phyloP scores from a whole-genome alignment of 2,888 invertebrate species.

The Trimorus sp. region DNA sequence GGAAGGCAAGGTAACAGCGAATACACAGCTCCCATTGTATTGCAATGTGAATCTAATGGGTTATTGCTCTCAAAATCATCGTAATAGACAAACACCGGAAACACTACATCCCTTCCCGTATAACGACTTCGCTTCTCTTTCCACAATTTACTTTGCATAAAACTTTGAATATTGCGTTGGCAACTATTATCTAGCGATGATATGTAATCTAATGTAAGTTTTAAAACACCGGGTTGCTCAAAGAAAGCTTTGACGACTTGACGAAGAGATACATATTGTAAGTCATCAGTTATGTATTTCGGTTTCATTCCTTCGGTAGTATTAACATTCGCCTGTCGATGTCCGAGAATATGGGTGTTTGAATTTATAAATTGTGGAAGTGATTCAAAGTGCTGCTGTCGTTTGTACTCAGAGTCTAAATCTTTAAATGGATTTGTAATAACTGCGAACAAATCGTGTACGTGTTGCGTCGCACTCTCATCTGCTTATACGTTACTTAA shows the following conservation, averaged over 20 bases:
- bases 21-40: conserved; percentile 12
- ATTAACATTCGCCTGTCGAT: conserved; percentile 1
- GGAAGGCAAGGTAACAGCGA: conserved; percentile 32
- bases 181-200: not conserved
- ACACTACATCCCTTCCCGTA: conserved; percentile 32
- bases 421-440: conserved; percentile 11
- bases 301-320: not conserved
- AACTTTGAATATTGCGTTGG: conserved; percentile 29
- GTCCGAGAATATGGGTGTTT: conserved; percentile 11
- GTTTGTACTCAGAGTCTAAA: conserved; percentile 11
- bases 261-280: conserved; percentile 38
- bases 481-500: not conserved
- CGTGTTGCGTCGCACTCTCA: not conserved
- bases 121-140: conserved; percentile 27
- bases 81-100: conserved; percentile 58
- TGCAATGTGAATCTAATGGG: conserved; percentile 44
- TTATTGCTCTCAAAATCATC: conserved; percentile 60
- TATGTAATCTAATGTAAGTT: conserved; percentile 34
- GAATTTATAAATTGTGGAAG: not conserved
- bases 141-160: conserved; percentile 51
- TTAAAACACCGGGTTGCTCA: conserved; percentile 35
- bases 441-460: not conserved
- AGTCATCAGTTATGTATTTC: not conserved
- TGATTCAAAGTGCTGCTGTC: conserved; percentile 19
- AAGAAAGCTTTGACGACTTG: conserved; percentile 44